phyloP scores from a whole-genome alignment of 2,113 vertebrate genomes.

The Corythornis cristatus region DNA sequence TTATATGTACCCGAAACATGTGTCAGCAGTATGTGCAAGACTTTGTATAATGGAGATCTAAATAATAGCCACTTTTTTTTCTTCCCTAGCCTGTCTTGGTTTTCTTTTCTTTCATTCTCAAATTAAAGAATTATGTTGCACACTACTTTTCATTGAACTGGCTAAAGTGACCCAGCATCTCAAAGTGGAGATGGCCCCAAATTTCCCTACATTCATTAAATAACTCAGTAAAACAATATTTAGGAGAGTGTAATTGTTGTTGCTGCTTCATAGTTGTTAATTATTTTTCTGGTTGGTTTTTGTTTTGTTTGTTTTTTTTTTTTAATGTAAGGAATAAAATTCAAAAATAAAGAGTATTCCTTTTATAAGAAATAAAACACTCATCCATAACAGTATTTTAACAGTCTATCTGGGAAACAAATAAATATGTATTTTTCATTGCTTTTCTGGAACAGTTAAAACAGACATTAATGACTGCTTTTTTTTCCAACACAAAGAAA shows the following conservation, averaged over 20 bases:
- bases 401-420: neutral
- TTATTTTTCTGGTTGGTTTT: neutral
- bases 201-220: neutral
- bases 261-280: neutral
- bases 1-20: neutral
- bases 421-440: neutral
- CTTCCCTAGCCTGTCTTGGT: neutral
- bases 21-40: neutral
- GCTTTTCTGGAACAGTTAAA: neutral
- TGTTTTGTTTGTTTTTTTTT: neutral
- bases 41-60: neutral
- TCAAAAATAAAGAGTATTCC: neutral
- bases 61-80: neutral
- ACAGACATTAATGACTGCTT: neutral
- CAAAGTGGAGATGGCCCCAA: neutral
- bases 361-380: neutral
- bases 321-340: neutral
- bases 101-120: neutral
- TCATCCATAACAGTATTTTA: neutral
- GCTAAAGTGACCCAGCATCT: neutral
- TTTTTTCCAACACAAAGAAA: neutral
- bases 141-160: neutral
- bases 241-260: neutral
- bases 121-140: neutral
- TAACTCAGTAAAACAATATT: neutral